Conservation (phyloP, 2,888 invertebrate genomes). For the Leistus spinibarbis region DNA sequence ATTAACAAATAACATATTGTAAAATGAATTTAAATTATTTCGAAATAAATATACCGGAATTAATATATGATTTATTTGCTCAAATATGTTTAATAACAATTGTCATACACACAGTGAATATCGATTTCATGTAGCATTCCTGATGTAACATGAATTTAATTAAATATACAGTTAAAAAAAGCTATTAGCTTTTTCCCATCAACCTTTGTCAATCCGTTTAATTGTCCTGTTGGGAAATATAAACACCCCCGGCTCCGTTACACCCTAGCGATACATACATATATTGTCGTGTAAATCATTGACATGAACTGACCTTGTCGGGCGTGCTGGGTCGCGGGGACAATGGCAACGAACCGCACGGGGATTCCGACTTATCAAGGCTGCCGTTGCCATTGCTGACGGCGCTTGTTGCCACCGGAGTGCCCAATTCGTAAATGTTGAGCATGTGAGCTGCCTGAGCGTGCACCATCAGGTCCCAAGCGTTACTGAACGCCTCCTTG, state of each 20-base stretch:
- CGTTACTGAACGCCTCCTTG: slow-evolving; percentile 69
- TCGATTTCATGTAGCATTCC: not conserved
- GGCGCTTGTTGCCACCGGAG: not conserved
- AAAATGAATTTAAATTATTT: not conserved
- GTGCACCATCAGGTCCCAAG: slow-evolving; percentile 75
- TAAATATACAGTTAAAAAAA: not conserved
- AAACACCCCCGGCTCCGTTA: not conserved
- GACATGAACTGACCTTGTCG: slow-evolving; percentile 51
- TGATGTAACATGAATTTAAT: not conserved
- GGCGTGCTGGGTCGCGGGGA: slow-evolving; percentile 53
- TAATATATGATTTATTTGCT: no score
- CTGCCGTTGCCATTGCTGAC: not conserved
- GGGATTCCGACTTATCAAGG: slow-evolving; percentile 5
- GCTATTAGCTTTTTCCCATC: not conserved
- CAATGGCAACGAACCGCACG: slow-evolving; percentile 48
- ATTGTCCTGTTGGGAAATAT: slow-evolving; percentile 26
- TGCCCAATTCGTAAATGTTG: slow-evolving; percentile 67
- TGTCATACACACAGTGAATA: no score
- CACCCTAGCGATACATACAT: not conserved
- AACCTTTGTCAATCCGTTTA: slow-evolving; percentile 16
- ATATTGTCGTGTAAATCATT: not conserved
- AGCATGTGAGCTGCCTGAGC: slow-evolving; percentile 73
- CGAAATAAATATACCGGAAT: not conserved
- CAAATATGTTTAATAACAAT: no score
- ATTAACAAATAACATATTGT: not conserved